These are phyloP conservation scores for Tiliacea aurago DNA, from an alignment of 2,888 invertebrate species.

Conservation along the genomic window DNA sequence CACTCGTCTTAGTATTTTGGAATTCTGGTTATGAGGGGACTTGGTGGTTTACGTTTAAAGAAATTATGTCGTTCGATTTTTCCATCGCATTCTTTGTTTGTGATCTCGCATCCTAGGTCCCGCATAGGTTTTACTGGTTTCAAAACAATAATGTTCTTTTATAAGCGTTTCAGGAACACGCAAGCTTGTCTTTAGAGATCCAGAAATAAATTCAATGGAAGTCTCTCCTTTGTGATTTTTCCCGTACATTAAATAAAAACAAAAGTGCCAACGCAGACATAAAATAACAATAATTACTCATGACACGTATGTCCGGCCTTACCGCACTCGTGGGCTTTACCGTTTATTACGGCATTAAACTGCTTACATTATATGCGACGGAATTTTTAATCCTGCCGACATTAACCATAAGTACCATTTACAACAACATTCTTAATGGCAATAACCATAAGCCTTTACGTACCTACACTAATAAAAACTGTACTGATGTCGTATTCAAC, in stretches of 20 bases:
- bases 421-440: constrained; percentile 44
- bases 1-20: constrained; percentile 28
- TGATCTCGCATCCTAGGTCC: not conserved
- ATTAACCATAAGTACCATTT: constrained; percentile 49
- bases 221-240: not conserved
- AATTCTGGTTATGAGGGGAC: constrained; percentile 4
- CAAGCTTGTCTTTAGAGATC: not conserved
- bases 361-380: constrained; percentile 54
- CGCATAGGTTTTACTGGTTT: not conserved
- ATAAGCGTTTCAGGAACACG: not conserved
- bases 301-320: constrained; percentile 45
- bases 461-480: constrained; percentile 35
- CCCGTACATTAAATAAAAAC: constrained; percentile 44
- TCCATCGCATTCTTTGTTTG: not conserved
- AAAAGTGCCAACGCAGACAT: constrained; percentile 46
- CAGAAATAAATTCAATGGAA: not conserved
- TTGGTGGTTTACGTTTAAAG: not conserved
- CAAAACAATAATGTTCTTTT: not conserved
- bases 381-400: constrained; percentile 54
- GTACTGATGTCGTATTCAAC: not conserved
- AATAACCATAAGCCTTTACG: constrained; percentile 39
- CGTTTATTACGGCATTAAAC: constrained; percentile 69
- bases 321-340: constrained; percentile 49
- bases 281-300: constrained; percentile 49
- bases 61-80: too few species aligned